A percentile compares a stretch with the other conserved stretches of the same genome.
Evolutionary conservation across 30 jellyfish, hydroid and myxozoan species (phyloP).

Genomic region (Hydractinia symbiolongicarpus): DNA sequence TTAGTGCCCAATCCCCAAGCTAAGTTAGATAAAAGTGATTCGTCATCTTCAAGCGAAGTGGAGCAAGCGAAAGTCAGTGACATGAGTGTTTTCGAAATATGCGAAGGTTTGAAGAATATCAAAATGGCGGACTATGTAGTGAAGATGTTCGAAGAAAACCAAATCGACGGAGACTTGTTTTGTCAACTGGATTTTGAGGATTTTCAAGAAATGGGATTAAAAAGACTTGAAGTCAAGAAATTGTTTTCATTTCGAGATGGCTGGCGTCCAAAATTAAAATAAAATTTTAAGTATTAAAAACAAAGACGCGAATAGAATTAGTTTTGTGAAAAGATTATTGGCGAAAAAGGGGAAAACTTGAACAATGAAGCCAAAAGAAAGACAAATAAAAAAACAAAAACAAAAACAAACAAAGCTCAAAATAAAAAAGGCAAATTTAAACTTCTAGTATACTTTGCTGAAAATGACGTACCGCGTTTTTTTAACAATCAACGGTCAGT

Average conservation of each 20-base stretch:
- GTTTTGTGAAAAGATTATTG: not conserved
- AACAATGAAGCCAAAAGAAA: no score
- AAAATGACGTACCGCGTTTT: no score
- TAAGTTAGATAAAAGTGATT: not conserved
- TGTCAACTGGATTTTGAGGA: conserved; percentile 49
- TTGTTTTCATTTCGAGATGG: conserved; percentile 54
- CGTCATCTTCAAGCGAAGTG: not conserved
- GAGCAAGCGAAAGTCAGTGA: not conserved
- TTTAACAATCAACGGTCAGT: no score
- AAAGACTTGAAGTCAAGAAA: conserved; percentile 55
- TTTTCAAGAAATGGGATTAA: conserved; percentile 35
- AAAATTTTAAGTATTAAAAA: not conserved
- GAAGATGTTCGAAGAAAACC: conserved; percentile 45
- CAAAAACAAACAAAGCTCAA: no score
- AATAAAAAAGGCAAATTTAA: no score
- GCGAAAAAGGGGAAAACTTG: not conserved
- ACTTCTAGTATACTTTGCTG: no score
- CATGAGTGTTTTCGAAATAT: conserved; percentile 36
- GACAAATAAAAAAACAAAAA: no score
- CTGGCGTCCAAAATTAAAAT: conserved; percentile 66
- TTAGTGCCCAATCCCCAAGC: not conserved
- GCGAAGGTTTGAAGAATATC: conserved; percentile 36
- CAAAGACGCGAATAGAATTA: not conserved
- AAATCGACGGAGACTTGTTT: conserved; percentile 66
- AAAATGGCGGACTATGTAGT: conserved; percentile 44